Percentiles rank a stretch among this genome's conserved stretches.
These are phyloP conservation scores for Psophia crepitans DNA, from an alignment of 2,113 vertebrate genomes.

Conservation along the genomic window DNA sequence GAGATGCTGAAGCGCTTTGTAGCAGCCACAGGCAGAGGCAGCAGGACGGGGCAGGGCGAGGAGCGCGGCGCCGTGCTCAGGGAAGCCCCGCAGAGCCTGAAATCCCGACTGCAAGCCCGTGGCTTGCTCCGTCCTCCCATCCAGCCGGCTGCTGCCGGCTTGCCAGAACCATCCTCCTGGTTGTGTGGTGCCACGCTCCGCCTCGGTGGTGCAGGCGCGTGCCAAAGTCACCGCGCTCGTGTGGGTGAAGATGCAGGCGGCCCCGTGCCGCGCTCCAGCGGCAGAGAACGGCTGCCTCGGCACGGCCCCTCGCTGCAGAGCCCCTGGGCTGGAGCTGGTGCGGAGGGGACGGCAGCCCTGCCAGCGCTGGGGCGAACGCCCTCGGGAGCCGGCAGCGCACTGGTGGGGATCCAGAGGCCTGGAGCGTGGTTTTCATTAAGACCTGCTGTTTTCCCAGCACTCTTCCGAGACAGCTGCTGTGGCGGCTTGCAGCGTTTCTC, in stretches of 20 bases:
- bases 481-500: neutral
- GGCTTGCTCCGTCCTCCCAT: neutral
- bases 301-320: neutral
- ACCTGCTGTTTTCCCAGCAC: neutral
- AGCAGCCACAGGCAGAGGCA: neutral
- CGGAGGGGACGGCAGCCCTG: neutral
- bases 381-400: neutral
- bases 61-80: too few relatives aligned
- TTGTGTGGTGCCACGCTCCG: accelerated
- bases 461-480: neutral
- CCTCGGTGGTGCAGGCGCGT: neutral
- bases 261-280: accelerated
- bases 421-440: neutral
- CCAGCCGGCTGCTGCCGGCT: too few relatives aligned
- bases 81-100: neutral
- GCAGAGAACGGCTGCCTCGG: neutral
- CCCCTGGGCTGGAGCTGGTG: accelerated
- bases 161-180: neutral
- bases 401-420: neutral
- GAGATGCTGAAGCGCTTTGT: neutral
- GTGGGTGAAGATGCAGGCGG: neutral
- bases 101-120: neutral
- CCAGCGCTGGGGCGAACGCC: too few relatives aligned
- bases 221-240: accelerated
- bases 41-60: neutral